These are phyloP conservation scores for Sapajus apella DNA, from an alignment of 2,113 vertebrate genomes.

Conservation along the genomic window DNA sequence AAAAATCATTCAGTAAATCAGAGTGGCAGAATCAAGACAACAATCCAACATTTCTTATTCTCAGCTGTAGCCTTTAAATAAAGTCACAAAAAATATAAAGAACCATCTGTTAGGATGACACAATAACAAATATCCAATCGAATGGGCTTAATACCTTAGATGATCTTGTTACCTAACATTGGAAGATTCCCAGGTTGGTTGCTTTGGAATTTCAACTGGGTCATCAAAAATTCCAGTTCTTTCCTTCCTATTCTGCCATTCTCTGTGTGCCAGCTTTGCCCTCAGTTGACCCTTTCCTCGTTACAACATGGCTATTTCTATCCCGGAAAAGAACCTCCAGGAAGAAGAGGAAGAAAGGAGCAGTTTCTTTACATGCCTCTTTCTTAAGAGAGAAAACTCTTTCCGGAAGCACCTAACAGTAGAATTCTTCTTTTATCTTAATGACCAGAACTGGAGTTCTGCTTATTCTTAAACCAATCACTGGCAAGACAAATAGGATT, in stretches of 20 bases:
- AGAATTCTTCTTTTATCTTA: neutral
- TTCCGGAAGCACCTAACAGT: neutral
- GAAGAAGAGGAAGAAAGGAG: neutral
- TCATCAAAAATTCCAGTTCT: neutral
- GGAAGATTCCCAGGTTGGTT: neutral
- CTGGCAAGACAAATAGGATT: neutral
- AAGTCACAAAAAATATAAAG: neutral
- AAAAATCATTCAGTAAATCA: neutral
- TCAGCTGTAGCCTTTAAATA: neutral
- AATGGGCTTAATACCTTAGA: neutral
- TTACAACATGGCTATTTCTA: neutral
- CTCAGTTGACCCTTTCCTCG: fast-evolving
- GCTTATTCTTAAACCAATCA: neutral
- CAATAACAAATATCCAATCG: neutral
- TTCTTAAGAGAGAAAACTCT: neutral
- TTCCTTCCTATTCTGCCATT: neutral
- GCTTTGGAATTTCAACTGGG: neutral
- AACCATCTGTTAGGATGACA: neutral
- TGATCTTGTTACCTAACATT: neutral
- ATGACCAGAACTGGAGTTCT: neutral
- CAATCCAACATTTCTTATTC: neutral
- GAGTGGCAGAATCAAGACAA: neutral
- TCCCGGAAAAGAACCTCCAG: neutral
- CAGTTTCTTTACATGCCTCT: neutral
- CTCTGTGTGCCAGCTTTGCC: neutral